Conservation (phyloP, 2,797 vertebrate species). For the Melanotaenia pygmaea region DNA sequence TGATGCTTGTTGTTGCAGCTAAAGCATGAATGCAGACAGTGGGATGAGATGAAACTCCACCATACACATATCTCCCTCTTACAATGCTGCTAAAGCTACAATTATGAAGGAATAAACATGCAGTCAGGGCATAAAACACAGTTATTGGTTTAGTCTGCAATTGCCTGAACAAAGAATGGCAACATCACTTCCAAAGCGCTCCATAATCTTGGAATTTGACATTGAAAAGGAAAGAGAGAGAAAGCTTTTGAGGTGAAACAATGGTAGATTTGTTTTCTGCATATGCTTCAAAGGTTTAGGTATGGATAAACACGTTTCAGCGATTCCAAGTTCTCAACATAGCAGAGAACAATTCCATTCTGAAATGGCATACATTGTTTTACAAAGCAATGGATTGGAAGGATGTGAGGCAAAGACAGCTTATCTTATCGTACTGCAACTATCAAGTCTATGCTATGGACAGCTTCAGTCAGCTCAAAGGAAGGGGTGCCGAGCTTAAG, state of each 20-base stretch:
- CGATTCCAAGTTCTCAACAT: conserved; percentile 68
- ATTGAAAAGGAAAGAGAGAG: conserved; percentile 69
- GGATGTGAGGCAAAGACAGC: conserved; percentile 66
- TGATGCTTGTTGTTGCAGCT: conserved; percentile 61
- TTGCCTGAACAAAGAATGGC: conserved; percentile 75
- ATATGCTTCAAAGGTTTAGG: conserved; percentile 78
- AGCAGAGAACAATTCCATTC: conserved; percentile 69
- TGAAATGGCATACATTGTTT: conserved; percentile 74
- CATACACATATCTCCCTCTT: conserved; percentile 62
- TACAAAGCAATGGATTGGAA: conserved; percentile 69
- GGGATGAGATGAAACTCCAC: conserved; percentile 64
- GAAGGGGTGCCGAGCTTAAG: conserved; percentile 67
- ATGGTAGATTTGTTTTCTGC: conserved; percentile 80
- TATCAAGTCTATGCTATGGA: conserved; percentile 69
- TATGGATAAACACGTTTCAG: conserved; percentile 81
- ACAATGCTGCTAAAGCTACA: conserved; percentile 66
- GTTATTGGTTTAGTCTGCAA: conserved; percentile 74
- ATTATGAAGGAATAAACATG: conserved; percentile 74
- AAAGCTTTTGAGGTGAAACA: conserved; percentile 76
- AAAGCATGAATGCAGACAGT: conserved; percentile 53
- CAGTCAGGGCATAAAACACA: conserved; percentile 71
- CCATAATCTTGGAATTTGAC: conserved; percentile 82
- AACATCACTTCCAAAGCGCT: conserved; percentile 78
- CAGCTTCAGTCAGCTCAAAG: conserved; percentile 63
- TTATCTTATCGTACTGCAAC: conserved; percentile 74